phyloP scores from a whole-genome alignment of 2,888 invertebrate species.

The Lasioglossum vierecki region DNA sequence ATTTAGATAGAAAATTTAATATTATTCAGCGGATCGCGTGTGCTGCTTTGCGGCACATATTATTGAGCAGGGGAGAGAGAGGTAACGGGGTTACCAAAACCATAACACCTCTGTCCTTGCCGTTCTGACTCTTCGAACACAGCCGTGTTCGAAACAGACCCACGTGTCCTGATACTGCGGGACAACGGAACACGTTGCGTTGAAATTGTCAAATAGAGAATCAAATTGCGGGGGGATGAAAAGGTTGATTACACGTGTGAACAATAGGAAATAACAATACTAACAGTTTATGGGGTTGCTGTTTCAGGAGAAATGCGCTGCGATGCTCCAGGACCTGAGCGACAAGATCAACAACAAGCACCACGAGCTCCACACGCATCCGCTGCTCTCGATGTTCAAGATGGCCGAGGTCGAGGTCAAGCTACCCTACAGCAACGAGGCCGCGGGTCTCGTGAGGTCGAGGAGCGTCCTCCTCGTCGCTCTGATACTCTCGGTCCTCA shows the following conservation, averaged over 20 bases:
- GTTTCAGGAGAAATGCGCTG: slow-evolving; percentile 93
- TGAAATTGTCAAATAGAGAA: too few species aligned
- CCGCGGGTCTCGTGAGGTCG: slow-evolving; percentile 53
- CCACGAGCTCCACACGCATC: slow-evolving; percentile 93
- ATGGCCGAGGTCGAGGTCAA: slow-evolving; percentile 96
- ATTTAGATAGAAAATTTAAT: too few species aligned
- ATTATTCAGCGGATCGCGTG: too few species aligned
- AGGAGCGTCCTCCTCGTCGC: slow-evolving; percentile 68
- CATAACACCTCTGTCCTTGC: too few species aligned
- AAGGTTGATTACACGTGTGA: not conserved
- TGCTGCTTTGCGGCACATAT: too few species aligned
- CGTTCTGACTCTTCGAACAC: too few species aligned
- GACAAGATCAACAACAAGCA: slow-evolving; percentile 94
- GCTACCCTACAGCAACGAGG: slow-evolving; percentile 88
- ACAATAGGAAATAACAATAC: not conserved
- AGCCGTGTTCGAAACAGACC: too few species aligned
- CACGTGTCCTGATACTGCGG: too few species aligned
- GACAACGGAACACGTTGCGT: too few species aligned
- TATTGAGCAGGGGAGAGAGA: too few species aligned
- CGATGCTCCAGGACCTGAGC: slow-evolving; percentile 91
- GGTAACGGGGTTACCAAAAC: too few species aligned
- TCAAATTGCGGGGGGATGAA: not conserved
- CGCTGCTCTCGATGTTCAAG: slow-evolving; percentile 95
- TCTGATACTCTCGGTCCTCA: slow-evolving; percentile 55
- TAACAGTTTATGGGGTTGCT: slow-evolving; percentile 74